phyloP scores from a whole-genome alignment of 2,797 vertebrate genomes.

The Sebastes minor region DNA sequence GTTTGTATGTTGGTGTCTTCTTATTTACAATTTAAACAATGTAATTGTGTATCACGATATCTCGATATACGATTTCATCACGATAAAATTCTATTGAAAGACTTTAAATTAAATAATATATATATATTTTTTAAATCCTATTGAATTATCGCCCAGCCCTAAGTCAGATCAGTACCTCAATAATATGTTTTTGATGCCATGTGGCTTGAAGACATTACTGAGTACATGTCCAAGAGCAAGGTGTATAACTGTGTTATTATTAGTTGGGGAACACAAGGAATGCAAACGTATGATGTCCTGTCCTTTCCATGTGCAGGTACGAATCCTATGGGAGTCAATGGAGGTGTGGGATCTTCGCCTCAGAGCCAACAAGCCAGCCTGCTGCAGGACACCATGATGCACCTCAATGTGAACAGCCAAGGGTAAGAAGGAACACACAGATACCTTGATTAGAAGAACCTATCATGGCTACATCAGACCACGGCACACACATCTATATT shows the following conservation, averaged over 20 bases:
- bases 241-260: background rate
- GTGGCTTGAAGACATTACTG: background rate
- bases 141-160: too few relatives aligned
- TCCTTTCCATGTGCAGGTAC: slow-evolving; percentile 68
- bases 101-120: too few relatives aligned
- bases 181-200: background rate
- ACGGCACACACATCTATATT: background rate
- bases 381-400: slow-evolving; percentile 93
- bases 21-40: too few relatives aligned
- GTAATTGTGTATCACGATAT: too few relatives aligned
- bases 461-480: background rate
- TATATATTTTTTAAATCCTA: too few relatives aligned
- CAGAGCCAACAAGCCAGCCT: slow-evolving; percentile 85
- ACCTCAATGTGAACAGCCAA: slow-evolving; percentile 92
- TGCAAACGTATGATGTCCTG: background rate
- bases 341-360: slow-evolving; percentile 87
- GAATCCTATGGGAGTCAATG: slow-evolving; percentile 94
- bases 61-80: too few relatives aligned
- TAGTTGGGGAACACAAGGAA: background rate
- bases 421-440: slow-evolving; percentile 80
- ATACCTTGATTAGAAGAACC: background rate
- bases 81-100: too few relatives aligned
- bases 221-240: background rate
- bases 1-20: too few relatives aligned
- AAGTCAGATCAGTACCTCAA: background rate